phyloP scores from a whole-genome alignment of 1,140 invertebrate species.

The Drosophila micromelanica region DNA sequence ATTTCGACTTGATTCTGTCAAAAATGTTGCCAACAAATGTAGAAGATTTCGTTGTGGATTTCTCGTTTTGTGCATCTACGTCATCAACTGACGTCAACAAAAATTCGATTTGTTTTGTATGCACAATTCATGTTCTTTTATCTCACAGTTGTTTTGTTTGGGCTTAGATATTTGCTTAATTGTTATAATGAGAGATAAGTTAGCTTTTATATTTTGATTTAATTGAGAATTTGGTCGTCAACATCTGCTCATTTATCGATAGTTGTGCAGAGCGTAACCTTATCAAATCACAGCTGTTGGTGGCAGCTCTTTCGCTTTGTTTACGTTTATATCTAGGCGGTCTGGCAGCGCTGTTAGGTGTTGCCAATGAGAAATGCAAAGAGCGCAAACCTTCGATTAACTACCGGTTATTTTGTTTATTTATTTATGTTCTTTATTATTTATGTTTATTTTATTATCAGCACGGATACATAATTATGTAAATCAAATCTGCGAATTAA shows the following conservation, averaged over 20 bases:
- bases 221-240: neutral
- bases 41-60: slow-evolving; percentile 5
- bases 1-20: neutral
- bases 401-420: no score
- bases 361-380: no score
- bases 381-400: no score
- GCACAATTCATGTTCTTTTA: neutral
- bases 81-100: slow-evolving; percentile 6
- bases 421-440: no score
- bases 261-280: slow-evolving; percentile 4
- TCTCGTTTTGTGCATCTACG: neutral
- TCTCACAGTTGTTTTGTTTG: no score
- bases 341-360: slow-evolving; percentile 5
- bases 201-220: neutral
- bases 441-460: no score
- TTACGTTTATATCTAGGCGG: neutral
- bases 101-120: neutral
- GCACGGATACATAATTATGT: no score
- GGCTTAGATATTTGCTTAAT: neutral
- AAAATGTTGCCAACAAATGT: slow-evolving; percentile 15
- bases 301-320: neutral
- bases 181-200: neutral
- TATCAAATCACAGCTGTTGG: neutral
- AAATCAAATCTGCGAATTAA: no score
- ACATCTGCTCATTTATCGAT: slow-evolving; percentile 23